Percentiles rank a stretch among this genome's conserved stretches.
Conservation (phyloP, 2,888 invertebrate species). For the Caenorhabditis plicata region DNA sequence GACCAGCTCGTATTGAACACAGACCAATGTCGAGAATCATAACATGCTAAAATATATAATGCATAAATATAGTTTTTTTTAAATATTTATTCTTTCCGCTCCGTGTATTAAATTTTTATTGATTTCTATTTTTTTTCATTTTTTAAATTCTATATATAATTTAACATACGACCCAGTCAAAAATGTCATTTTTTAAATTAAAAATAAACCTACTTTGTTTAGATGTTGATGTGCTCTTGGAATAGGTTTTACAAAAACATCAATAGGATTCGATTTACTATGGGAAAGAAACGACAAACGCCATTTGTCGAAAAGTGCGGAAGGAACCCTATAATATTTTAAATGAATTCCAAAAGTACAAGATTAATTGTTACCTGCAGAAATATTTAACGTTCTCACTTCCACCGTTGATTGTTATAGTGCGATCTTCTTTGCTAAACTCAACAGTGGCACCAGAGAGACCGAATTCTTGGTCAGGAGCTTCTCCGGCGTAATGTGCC, state of each 20-base stretch:
- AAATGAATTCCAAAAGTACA: neutral
- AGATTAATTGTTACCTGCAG: conserved; percentile 25
- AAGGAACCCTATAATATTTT: conserved; percentile 47
- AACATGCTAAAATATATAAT: too few relatives aligned
- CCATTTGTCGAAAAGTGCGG: conserved; percentile 68
- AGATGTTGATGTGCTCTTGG: conserved; percentile 62
- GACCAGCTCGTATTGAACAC: conserved; percentile 71
- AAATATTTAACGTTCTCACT: conserved; percentile 43
- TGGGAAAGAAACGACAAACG: conserved; percentile 70
- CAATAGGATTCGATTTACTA: conserved; percentile 67
- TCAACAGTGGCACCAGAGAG: conserved; percentile 59
- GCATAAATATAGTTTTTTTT: too few relatives aligned
- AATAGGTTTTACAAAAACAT: conserved; percentile 70
- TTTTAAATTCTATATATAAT: too few relatives aligned
- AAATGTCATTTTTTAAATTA: too few relatives aligned
- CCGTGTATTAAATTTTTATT: too few relatives aligned
- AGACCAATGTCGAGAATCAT: conserved; percentile 72
- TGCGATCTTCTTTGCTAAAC: conserved; percentile 58
- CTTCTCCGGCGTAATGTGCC: conserved; percentile 62
- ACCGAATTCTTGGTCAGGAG: conserved; percentile 59
- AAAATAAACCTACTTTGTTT: conserved; percentile 41
- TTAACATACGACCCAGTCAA: neutral
- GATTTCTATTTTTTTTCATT: conserved; percentile 41
- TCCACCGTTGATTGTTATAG: conserved; percentile 55
- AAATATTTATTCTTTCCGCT: too few relatives aligned